A percentile compares a stretch with the other conserved stretches of the same genome.
phyloP scores from a whole-genome alignment of 2,797 vertebrate species.

The Cossypha polioptera region DNA sequence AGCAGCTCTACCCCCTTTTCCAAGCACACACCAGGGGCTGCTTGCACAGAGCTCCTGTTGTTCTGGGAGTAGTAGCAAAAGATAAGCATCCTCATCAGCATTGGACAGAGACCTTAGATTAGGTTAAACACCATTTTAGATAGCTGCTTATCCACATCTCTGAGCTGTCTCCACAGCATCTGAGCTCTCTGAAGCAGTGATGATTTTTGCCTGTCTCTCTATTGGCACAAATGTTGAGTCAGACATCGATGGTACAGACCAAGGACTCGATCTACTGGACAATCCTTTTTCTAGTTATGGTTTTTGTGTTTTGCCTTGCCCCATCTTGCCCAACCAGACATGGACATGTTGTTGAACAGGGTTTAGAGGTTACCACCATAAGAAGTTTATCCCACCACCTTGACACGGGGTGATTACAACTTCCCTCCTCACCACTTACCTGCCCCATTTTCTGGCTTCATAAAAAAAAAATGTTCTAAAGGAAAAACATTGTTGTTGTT shows the following conservation, averaged over 20 bases:
- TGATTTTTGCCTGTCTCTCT: not conserved
- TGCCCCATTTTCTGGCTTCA: not conserved
- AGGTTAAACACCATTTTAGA: not conserved
- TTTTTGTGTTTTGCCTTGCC: not conserved
- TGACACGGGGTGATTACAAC: not conserved
- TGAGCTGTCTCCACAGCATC: not conserved
- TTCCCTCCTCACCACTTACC: not conserved
- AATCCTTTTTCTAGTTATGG: not conserved
- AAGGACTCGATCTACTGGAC: not conserved
- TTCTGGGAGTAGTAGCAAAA: not conserved
- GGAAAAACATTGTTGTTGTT: not conserved
- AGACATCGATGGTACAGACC: too few species aligned
- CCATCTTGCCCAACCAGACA: not conserved
- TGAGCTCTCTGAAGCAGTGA: not conserved
- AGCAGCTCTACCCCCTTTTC: not conserved
- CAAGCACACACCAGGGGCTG: not conserved
- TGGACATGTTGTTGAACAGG: not conserved
- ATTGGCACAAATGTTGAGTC: not conserved
- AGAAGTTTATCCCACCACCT: not conserved
- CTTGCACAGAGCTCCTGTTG: not conserved
- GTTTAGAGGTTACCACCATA: not conserved
- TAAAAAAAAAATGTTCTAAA: not conserved
- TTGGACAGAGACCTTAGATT: fast-evolving
- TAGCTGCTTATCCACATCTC: not conserved
- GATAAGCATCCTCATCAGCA: not conserved